Evolutionary conservation across 1,140 invertebrate genomes (phyloP), one percentile per base, ranked within the genome.

Genomic region (Drosophila kepulauana): DNA sequence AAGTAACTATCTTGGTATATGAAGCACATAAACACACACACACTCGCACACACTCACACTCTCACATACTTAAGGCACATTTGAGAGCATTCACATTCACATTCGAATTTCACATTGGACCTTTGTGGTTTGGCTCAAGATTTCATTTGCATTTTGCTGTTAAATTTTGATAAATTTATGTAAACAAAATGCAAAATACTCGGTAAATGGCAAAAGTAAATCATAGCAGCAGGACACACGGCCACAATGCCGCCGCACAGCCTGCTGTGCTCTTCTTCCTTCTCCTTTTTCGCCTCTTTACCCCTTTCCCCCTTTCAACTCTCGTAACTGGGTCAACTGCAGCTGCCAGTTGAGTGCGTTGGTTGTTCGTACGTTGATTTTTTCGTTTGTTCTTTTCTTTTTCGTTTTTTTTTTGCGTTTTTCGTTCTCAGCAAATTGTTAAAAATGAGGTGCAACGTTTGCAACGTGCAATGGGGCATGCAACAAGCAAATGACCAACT

Each of bases 241-340:
- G 30, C 0, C 43, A 33, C 20, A 45, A 63, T 49, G 30, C 25
- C 8, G 28, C 11, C 33, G 20, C 4, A 1, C 30, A 16, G 13
- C 15, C 5, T 20, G 11, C 25, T 25, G 13, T 28, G 15, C 45
- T 16, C 38, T 3, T 10, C 43, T 48, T 30, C 13, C 28, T 3
- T 8, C 38, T 45, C 8, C 35, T 10, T 10, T 8, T 38, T 8
- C 30, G 30, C 6, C 7, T 25, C 20, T 0, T 25, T 25, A 25
- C 20, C 20, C 20, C 20, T 33, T 33, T 33, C 8, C 30, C 30
- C 11, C 45, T 1, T 28, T 11, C 25, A 33, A 1, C 28, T 15
- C 51, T 13, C 51, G 25, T 56, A 73, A 68, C 48, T 73, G 56
- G 56, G 70, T 73, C 70, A 73, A 45, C 54, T 56, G 16, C 15